Evolutionary conservation across 2,888 invertebrate genomes (phyloP).

Genomic region (Oconnorella tubifera): DNA sequence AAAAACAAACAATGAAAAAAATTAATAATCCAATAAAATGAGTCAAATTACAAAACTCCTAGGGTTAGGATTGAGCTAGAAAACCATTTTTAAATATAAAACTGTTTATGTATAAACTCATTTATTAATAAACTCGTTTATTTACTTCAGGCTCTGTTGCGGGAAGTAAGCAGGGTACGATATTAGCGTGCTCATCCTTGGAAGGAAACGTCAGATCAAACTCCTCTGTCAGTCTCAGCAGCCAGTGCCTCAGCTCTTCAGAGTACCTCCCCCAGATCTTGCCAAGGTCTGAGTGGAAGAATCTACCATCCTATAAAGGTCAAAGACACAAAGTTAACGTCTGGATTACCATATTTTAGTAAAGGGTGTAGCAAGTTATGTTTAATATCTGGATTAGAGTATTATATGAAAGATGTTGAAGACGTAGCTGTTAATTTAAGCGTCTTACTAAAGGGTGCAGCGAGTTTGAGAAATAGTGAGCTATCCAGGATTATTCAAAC

Average conservation of each 20-base stretch:
- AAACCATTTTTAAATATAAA: too few relatives aligned
- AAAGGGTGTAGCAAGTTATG: not conserved
- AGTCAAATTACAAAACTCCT: not conserved
- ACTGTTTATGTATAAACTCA: not conserved
- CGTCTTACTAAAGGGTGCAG: too few relatives aligned
- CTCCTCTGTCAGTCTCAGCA: slow-evolving; percentile 53
- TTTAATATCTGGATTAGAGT: too few relatives aligned
- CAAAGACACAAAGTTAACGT: not conserved
- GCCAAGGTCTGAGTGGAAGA: slow-evolving; percentile 44
- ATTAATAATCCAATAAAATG: not conserved
- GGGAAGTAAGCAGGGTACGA: slow-evolving; percentile 55
- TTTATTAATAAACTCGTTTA: not conserved
- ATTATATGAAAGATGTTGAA: too few relatives aligned
- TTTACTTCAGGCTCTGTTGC: slow-evolving; percentile 35
- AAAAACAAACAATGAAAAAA: not conserved
- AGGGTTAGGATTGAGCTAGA: not conserved
- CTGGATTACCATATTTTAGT: too few relatives aligned
- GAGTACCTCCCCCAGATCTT: slow-evolving; percentile 48
- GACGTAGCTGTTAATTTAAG: too few relatives aligned
- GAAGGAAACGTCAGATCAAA: slow-evolving; percentile 54
- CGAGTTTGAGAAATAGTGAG: too few relatives aligned
- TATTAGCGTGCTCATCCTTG: slow-evolving; percentile 39
- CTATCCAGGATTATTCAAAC: too few relatives aligned
- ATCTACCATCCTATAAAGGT: slow-evolving; percentile 39
- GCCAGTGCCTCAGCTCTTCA: slow-evolving; percentile 46